phyloP scores from a whole-genome alignment of 2,797 vertebrate species.

The Micrastur ruficollis region DNA sequence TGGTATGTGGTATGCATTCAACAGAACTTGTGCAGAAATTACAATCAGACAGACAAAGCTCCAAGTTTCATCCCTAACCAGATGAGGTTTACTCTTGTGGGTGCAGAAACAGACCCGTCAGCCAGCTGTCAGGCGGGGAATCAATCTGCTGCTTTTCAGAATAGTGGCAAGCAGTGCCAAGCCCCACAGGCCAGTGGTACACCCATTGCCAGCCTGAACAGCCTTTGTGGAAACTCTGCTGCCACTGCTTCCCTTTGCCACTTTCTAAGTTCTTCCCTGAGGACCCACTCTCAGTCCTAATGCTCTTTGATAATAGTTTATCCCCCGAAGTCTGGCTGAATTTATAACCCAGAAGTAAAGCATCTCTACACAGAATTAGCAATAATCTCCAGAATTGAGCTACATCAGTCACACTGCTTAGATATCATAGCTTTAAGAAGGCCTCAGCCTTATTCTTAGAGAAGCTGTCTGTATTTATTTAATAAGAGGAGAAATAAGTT shows the following conservation, averaged over 20 bases:
- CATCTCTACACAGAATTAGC: neutral
- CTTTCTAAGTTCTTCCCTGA: neutral
- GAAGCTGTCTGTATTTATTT: neutral
- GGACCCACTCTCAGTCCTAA: neutral
- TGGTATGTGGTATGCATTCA: neutral
- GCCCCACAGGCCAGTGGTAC: fast-evolving
- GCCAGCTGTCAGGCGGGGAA: neutral
- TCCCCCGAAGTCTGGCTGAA: neutral
- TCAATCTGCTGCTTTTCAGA: neutral
- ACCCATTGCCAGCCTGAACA: neutral
- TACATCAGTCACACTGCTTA: neutral
- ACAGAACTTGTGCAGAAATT: neutral
- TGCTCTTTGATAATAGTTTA: neutral
- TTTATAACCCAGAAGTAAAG: neutral
- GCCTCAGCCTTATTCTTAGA: neutral
- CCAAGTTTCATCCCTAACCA: neutral
- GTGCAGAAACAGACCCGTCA: neutral
- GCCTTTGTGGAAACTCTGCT: neutral
- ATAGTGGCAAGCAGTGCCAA: neutral
- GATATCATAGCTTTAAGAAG: neutral
- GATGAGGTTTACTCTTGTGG: neutral
- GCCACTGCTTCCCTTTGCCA: neutral
- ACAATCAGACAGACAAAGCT: neutral
- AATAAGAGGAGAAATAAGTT: neutral
- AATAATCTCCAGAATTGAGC: neutral